Evolutionary conservation across 2,888 invertebrate species (phyloP).

Genomic region (Platycnemis pennipes): DNA sequence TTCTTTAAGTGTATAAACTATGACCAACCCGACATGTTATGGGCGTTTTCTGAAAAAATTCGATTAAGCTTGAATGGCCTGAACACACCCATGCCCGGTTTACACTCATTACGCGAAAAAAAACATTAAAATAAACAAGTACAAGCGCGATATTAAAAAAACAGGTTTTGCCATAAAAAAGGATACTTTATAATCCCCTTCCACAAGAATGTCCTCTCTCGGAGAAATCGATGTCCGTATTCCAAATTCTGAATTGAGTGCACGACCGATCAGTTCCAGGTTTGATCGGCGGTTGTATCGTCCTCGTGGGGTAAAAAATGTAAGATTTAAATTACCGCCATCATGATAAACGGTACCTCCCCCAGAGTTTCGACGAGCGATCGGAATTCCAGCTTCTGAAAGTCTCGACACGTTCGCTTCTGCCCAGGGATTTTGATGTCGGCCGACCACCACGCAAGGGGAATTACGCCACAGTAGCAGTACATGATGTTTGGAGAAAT

Average conservation of each 20-base stretch:
- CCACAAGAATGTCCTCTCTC: slow-evolving; percentile 92
- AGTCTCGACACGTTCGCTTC: slow-evolving; percentile 91
- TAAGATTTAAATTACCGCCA: slow-evolving; percentile 94
- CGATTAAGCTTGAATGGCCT: no score
- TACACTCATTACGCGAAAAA: neutral
- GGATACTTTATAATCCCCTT: slow-evolving; percentile 89
- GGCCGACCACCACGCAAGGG: slow-evolving; percentile 97
- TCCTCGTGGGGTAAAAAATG: slow-evolving; percentile 92
- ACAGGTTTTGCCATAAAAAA: no score
- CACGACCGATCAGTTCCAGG: slow-evolving; percentile 91
- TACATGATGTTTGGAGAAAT: slow-evolving; percentile 91
- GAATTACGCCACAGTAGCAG: slow-evolving; percentile 96
- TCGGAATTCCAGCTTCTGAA: slow-evolving; percentile 84
- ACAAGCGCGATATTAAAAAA: no score
- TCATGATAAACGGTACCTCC: slow-evolving; percentile 99
- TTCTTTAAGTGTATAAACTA: no score
- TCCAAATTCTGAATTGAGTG: slow-evolving; percentile 90
- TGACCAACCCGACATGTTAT: no score
- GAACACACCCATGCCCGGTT: neutral
- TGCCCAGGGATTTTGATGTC: slow-evolving; percentile 98
- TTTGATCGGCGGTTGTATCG: slow-evolving; percentile 93
- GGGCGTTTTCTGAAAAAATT: no score
- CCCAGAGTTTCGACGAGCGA: slow-evolving; percentile 96
- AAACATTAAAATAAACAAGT: neutral
- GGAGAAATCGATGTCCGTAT: slow-evolving; percentile 88